phyloP scores from a whole-genome alignment of 37 sponge, comb jelly and placozoan genomes.

The Bolinopsis microptera region DNA sequence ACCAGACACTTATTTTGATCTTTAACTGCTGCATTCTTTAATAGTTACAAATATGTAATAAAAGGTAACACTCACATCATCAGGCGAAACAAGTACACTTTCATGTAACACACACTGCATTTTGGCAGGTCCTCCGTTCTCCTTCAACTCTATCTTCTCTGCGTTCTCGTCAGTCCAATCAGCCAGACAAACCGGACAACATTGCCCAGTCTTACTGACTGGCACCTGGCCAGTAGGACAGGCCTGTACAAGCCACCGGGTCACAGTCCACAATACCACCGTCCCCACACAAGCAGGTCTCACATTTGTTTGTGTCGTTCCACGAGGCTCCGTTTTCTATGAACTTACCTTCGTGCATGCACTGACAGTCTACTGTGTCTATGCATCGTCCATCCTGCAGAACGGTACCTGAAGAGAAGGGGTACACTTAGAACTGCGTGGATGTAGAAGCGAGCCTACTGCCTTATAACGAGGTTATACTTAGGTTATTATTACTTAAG shows the following conservation, averaged over 20 bases:
- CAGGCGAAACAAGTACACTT: background rate
- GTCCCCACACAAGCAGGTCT: conserved; percentile 30
- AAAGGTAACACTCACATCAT: conserved; percentile 42
- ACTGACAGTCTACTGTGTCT: conserved; percentile 37
- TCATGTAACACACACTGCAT: conserved; percentile 13
- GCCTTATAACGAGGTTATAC: too few relatives aligned
- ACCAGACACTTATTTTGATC: too few relatives aligned
- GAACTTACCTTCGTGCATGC: conserved; percentile 43
- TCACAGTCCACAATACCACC: conserved; percentile 16
- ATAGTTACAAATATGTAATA: too few relatives aligned
- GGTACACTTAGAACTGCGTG: too few relatives aligned
- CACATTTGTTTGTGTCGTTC: conserved; percentile 43
- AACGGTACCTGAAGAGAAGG: conserved; percentile 1
- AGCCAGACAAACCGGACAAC: conserved; percentile 59
- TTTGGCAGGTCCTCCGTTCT: conserved; percentile 16
- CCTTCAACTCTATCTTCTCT: conserved; percentile 31
- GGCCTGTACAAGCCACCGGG: background rate
- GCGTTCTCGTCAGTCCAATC: conserved; percentile 60
- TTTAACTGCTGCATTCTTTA: too few relatives aligned
- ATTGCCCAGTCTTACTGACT: background rate
- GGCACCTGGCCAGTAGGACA: conserved; percentile 27
- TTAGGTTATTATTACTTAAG: too few relatives aligned
- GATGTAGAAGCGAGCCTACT: too few relatives aligned
- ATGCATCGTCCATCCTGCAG: conserved; percentile 34
- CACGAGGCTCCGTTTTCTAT: conserved; percentile 15